A percentile compares a stretch with the other conserved stretches of the same genome.
These are phyloP conservation scores for Cebus imitator DNA, from an alignment of 2,113 vertebrate genomes.

Conservation along the genomic window DNA sequence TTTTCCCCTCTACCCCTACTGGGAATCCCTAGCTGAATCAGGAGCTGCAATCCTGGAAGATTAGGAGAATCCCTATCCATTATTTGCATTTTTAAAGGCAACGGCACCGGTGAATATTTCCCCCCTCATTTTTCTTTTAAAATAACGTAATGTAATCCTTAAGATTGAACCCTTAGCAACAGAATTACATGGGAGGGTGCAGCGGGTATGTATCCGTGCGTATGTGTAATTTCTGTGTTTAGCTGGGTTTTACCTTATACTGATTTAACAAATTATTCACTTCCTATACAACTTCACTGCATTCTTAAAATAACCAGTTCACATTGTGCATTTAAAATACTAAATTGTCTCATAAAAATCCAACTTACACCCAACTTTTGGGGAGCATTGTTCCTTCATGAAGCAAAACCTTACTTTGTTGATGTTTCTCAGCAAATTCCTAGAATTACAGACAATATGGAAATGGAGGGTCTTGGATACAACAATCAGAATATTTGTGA, in stretches of 20 bases:
- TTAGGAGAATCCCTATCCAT: neutral
- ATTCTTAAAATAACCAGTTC: slow-evolving; percentile 67
- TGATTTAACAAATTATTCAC: neutral
- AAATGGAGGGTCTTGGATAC: slow-evolving; percentile 32
- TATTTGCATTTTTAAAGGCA: slow-evolving; percentile 1
- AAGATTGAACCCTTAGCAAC: neutral
- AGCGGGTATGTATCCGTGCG: neutral
- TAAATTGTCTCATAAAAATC: slow-evolving; percentile 57
- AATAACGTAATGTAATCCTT: neutral
- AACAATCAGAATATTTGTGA: slow-evolving; percentile 70
- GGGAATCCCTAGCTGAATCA: neutral
- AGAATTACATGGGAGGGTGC: neutral
- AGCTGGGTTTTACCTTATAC: neutral
- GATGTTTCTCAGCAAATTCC: slow-evolving; percentile 60
- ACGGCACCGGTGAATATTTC: neutral
- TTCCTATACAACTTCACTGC: slow-evolving; percentile 33
- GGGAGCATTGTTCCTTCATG: slow-evolving; percentile 51
- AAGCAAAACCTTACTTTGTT: slow-evolving; percentile 37
- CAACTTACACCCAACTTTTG: slow-evolving; percentile 59
- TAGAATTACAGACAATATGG: slow-evolving; percentile 64
- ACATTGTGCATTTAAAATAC: slow-evolving; percentile 68
- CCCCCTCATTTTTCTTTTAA: neutral
- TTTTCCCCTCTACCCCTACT: neutral
- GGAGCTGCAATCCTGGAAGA: slow-evolving; percentile 32
- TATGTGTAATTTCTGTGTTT: neutral